Evolutionary conservation across 92 coral and sea anemone species (phyloP).

Genomic region (Parazoanthus atlanticus): DNA sequence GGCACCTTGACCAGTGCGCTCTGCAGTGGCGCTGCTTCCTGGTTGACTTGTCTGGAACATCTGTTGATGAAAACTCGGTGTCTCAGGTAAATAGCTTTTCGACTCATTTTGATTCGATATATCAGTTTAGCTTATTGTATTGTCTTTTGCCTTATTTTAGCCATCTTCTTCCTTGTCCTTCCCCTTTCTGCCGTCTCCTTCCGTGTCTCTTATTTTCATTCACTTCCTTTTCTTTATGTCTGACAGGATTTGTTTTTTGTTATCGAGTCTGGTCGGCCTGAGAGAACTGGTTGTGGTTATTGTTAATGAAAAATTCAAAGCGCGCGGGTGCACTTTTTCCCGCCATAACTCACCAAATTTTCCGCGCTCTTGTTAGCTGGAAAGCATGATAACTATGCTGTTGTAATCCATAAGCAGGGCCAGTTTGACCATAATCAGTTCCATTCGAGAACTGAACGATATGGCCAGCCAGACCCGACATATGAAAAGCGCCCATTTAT

Average conservation of each 20-base stretch:
- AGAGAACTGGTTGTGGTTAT: too few relatives aligned
- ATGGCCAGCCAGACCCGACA: not conserved
- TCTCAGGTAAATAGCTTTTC: conserved; percentile 49
- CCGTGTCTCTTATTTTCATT: not conserved
- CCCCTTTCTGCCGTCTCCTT: too few relatives aligned
- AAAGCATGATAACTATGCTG: too few relatives aligned
- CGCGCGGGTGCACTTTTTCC: too few relatives aligned
- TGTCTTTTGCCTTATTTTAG: too few relatives aligned
- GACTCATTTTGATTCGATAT: not conserved
- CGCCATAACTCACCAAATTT: too few relatives aligned
- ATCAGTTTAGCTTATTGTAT: too few relatives aligned
- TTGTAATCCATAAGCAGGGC: too few relatives aligned
- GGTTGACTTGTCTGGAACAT: conserved; percentile 76
- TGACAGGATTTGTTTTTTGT: not conserved
- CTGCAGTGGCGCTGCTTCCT: conserved; percentile 79
- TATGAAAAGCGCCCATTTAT: not conserved
- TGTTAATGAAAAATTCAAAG: too few relatives aligned
- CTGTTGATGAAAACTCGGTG: conserved; percentile 61
- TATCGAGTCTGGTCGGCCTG: not conserved
- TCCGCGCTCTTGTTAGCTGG: not conserved
- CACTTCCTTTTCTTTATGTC: not conserved
- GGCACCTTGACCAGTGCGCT: conserved; percentile 73
- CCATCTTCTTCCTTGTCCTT: not conserved
- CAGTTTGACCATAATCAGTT: too few relatives aligned
- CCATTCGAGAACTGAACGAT: too few relatives aligned